phyloP scores from a whole-genome alignment of 2,888 invertebrate species.

The Lithophane semibrunnea region DNA sequence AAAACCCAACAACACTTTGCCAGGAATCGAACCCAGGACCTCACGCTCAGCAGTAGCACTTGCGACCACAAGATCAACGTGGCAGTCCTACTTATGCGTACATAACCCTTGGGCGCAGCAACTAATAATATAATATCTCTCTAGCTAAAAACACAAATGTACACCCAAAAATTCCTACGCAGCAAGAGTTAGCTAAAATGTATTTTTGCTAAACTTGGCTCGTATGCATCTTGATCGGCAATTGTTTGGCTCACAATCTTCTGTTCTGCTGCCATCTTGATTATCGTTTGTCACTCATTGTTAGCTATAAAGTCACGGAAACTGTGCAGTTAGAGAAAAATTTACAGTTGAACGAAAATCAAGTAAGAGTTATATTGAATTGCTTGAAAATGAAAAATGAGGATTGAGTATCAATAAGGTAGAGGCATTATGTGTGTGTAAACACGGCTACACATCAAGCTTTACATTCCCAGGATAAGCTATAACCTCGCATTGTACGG shows the following conservation, averaged over 20 bases:
- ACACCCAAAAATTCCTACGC: conserved; percentile 18
- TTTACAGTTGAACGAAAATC: conserved; percentile 14
- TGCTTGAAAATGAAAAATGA: background rate
- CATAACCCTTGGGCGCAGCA: too few species aligned
- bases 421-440: too few species aligned
- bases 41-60: too few species aligned
- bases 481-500: too few species aligned
- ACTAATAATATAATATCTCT: too few species aligned
- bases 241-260: conserved; percentile 44
- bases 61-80: too few species aligned
- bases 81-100: too few species aligned
- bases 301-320: conserved; percentile 33
- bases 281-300: conserved; percentile 41
- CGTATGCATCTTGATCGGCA: conserved; percentile 37
- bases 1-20: too few species aligned
- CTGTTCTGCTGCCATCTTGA: conserved; percentile 42
- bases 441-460: too few species aligned
- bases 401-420: too few species aligned
- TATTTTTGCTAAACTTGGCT: conserved; percentile 48
- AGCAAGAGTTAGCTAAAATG: conserved; percentile 9
- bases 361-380: background rate
- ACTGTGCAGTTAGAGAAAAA: conserved; percentile 29
- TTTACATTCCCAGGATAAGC: too few species aligned
- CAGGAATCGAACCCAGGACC: too few species aligned
- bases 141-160: background rate